Percentiles rank a stretch among this genome's conserved stretches.
phyloP scores from a whole-genome alignment of 2,797 vertebrate genomes.

The Coracias cyanogaster region DNA sequence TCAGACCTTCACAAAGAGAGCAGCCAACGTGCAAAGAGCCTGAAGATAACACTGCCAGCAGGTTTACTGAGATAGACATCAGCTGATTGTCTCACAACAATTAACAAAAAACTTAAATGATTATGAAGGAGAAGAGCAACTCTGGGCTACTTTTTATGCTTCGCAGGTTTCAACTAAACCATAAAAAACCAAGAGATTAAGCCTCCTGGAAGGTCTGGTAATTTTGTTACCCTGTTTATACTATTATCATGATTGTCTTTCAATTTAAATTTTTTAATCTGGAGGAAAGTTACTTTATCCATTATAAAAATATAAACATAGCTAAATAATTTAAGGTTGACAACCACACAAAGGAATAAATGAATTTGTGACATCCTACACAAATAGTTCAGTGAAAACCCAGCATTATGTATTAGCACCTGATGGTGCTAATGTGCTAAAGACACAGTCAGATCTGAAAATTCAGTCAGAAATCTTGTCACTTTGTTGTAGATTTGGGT shows the following conservation, averaged over 20 bases:
- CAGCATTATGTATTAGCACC: background rate
- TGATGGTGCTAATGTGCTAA: background rate
- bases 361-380: background rate
- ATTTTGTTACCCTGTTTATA: background rate
- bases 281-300: background rate
- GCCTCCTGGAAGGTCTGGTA: background rate
- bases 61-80: background rate
- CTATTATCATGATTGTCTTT: background rate
- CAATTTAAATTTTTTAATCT: background rate
- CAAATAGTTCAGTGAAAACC: background rate
- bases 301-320: background rate
- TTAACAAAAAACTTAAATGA: conserved; percentile 8
- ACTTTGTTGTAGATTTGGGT: background rate
- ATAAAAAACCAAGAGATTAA: background rate
- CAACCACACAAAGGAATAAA: background rate
- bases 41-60: background rate
- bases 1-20: background rate
- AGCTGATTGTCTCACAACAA: background rate
- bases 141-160: background rate
- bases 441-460: background rate
- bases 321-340: background rate
- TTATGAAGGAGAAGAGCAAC: background rate
- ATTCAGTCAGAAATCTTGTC: background rate
- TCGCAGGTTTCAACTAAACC: background rate
- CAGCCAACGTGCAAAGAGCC: background rate